phyloP scores from a whole-genome alignment of 2,113 vertebrate species.

The Hippocampus comes region DNA sequence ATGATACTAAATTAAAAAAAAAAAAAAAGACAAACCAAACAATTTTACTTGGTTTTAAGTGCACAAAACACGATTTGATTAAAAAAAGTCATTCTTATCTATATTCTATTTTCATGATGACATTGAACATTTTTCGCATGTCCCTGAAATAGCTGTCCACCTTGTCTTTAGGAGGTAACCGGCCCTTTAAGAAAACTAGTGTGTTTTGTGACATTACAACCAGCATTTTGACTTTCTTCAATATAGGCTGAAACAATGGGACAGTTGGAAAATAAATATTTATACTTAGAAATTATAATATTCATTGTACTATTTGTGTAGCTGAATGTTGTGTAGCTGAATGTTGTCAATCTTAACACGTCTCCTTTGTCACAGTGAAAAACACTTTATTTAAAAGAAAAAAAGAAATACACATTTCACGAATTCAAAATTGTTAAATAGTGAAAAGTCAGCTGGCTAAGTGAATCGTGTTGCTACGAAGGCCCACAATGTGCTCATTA shows the following conservation, averaged over 20 bases:
- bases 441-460: neutral
- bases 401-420: neutral
- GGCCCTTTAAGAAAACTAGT: neutral
- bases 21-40: too few species aligned
- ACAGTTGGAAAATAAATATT: neutral
- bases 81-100: too few species aligned
- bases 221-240: neutral
- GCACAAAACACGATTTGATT: neutral
- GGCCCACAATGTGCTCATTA: too few species aligned
- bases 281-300: too few species aligned
- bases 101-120: too few species aligned
- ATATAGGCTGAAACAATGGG: too few species aligned
- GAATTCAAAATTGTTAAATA: neutral
- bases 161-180: neutral
- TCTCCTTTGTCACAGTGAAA: neutral
- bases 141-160: neutral
- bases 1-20: too few species aligned
- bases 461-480: too few species aligned
- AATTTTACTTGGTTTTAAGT: conserved; percentile 3
- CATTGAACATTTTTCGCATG: too few species aligned
- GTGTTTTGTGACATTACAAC: neutral
- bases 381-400: neutral
- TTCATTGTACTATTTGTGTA: neutral
- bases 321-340: neutral
- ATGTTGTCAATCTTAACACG: neutral